Evolutionary conservation across 2,113 vertebrate genomes (phyloP).

Genomic region (Ophiodon elongatus): DNA sequence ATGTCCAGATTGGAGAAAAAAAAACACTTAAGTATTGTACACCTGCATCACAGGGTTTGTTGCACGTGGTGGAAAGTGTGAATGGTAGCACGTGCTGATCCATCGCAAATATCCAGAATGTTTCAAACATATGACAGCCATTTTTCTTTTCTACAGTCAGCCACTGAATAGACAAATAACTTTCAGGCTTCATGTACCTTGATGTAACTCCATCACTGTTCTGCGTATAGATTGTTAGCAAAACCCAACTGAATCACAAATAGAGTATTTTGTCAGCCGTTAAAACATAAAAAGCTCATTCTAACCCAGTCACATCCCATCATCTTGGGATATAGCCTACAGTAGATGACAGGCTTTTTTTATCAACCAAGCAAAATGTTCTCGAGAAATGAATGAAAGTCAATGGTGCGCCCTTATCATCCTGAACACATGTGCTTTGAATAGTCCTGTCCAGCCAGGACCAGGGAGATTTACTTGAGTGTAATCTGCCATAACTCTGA

Average conservation of each 20-base stretch:
- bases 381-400: slow-evolving; percentile 46
- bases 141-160: neutral
- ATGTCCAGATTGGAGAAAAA: neutral
- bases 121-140: slow-evolving; percentile 11
- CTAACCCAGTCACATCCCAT: slow-evolving; percentile 42
- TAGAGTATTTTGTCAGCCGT: neutral
- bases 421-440: slow-evolving; percentile 41
- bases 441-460: slow-evolving; percentile 39
- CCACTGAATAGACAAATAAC: neutral
- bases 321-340: slow-evolving; percentile 25
- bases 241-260: neutral
- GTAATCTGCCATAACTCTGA: slow-evolving; percentile 42
- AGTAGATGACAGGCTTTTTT: slow-evolving; percentile 48
- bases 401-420: slow-evolving; percentile 56
- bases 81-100: neutral
- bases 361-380: slow-evolving; percentile 46
- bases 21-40: neutral
- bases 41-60: slow-evolving; percentile 6
- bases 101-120: neutral
- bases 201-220: neutral
- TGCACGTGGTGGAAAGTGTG: neutral
- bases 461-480: slow-evolving; percentile 36
- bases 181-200: neutral
- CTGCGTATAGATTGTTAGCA: neutral
- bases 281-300: neutral